phyloP scores from a whole-genome alignment of 2,888 invertebrate genomes.

The Dryobota labecula region DNA sequence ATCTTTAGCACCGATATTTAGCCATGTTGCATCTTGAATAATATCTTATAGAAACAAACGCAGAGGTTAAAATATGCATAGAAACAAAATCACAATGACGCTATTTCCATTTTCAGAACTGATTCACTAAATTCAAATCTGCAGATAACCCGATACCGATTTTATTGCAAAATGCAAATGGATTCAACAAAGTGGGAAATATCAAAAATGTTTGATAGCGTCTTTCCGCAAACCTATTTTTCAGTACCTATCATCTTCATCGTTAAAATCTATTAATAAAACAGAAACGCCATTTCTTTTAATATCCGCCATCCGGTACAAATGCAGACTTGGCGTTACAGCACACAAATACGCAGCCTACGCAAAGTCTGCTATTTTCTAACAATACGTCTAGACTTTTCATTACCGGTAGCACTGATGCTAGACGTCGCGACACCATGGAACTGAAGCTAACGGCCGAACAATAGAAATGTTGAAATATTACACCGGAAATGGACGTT shows the following conservation, averaged over 20 bases:
- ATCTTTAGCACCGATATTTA: neutral
- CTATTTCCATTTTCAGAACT: constrained; percentile 1
- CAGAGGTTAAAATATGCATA: neutral
- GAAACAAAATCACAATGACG: constrained; percentile 4
- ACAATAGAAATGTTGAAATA: constrained; percentile 57
- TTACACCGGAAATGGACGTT: constrained; percentile 44
- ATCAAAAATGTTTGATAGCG: neutral
- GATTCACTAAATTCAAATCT: constrained; percentile 10
- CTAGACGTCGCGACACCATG: constrained; percentile 47
- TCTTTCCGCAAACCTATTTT: neutral
- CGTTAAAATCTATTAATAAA: neutral
- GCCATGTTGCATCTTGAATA: neutral
- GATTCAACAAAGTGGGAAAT: neutral
- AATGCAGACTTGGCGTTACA: constrained; percentile 10
- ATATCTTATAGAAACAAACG: neutral
- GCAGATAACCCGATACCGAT: neutral
- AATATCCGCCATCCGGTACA: constrained; percentile 20
- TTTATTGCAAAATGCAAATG: neutral
- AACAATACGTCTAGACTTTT: constrained; percentile 82
- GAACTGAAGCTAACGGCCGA: constrained; percentile 31
- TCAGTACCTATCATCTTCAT: neutral
- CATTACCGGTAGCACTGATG: constrained; percentile 65
- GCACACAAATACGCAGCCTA: constrained; percentile 31
- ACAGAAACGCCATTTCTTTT: constrained; percentile 6
- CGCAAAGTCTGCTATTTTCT: constrained; percentile 44